Percentiles rank a stretch among this genome's conserved stretches.
phyloP scores from a whole-genome alignment of 1,140 invertebrate species.

The Achroia grisella region DNA sequence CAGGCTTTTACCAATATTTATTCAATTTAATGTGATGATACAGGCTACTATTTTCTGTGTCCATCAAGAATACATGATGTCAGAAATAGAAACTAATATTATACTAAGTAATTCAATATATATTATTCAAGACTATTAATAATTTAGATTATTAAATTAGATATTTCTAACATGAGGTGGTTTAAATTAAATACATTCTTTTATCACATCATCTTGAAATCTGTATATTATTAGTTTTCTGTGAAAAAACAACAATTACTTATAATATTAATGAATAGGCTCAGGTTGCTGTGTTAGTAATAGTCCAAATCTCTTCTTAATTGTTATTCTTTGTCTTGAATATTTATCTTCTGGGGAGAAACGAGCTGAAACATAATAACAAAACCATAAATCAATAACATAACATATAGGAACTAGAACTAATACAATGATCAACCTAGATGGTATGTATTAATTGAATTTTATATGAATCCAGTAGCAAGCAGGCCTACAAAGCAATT shows the following conservation, averaged over 20 bases:
- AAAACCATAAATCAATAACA: no score
- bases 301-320: conserved; percentile 93
- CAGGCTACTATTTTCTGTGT: background rate
- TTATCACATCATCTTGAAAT: background rate
- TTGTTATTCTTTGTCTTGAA: conserved; percentile 90
- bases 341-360: conserved; percentile 98
- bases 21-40: no score
- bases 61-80: background rate
- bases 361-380: conserved; percentile 78
- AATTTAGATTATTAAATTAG: background rate
- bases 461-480: no score
- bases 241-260: background rate
- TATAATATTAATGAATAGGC: conserved; percentile 60
- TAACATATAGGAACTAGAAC: no score
- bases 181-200: background rate
- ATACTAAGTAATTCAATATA: background rate
- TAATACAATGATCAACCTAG: no score
- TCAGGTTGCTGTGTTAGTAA: conserved; percentile 90
- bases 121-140: background rate
- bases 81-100: no score
- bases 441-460: no score
- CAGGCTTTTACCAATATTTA: no score
- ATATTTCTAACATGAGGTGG: background rate
- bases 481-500: no score
- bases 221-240: no score